Evolutionary conservation across 2,888 invertebrate species (phyloP), one percentile per base, ranked within the genome.

Genomic region (Chalcis sispes): DNA sequence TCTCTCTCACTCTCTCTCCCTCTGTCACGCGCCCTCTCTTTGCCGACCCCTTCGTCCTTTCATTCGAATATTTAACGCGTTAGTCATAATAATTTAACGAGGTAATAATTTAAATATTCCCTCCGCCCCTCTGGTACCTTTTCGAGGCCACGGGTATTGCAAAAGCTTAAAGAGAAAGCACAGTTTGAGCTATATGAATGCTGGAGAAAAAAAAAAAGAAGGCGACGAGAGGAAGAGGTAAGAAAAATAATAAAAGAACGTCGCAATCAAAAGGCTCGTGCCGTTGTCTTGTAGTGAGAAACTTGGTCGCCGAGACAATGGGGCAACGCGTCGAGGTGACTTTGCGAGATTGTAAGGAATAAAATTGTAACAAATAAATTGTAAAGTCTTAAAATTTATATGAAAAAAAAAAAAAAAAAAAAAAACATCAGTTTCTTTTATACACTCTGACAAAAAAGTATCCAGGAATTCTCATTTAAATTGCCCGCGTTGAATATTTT

Each of bases 71-170:
- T 42, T 71, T 52, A 71, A 52, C 65, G 65, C 40, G 71, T 20
- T 7, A 32, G 46, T 72, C 72, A 65, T 72, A 79, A 82, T 78
- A 79, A 79, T 81, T 82, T 80, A 81, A 82, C 81, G 79, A 80
- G 75, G 72, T 73, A 74, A 75, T 80, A 72, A 81, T 72, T 82
- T 81, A 79, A 80, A 80, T 82, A 79, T 65, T 58, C 56, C 50
- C 50, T 42, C 42, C 42, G 7, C 32, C 32, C 42, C n/a, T n/a
- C 4, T 20, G n/a, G 50, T 13, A 61, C 48, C 40, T 66, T 71
- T 71, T 62, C 71, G 71, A 52, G 71, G n/a, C 50, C 48, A 25
- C 2, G 61, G 32, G n/a, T 32, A 15, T 7, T 18, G 65, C 23
- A 46, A 27, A 32, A 32, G 59, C 7, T 48, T 46, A 13, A 10